Base-by-base conservation (phyloP, 2,113 vertebrate species). In the Regulus satrapa region DNA sequence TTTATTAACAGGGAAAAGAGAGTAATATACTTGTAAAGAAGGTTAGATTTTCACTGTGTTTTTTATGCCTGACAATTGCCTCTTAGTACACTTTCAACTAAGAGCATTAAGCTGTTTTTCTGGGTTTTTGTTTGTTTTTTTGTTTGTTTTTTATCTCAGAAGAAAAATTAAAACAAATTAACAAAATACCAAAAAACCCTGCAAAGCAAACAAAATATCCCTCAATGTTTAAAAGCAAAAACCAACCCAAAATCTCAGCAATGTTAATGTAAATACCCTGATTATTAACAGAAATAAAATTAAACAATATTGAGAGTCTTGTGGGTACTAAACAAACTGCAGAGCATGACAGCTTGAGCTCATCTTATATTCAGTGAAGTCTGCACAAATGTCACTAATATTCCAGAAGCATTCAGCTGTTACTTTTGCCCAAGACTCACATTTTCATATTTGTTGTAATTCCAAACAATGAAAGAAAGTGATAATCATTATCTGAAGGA, bases 281-380 rank as follows among this genome's bases (percentile, higher is more conserved):
- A 94, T 82, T 79, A 90, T 85, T 95, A 80, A 77, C 25, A 68
- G 10, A 51, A 93, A 62, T 61, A 89, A 95, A 89, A 87, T 74
- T 29, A 72, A 96, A 82, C 25, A 93, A 89, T 59, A 62, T 29
- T 23, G 29, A 71, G 46, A 92, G 55, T n/a, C 61, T 84, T 94
- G n/a, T 90, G 51, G 72, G 38, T 92, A 82, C 49, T 63, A 94
- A 95, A 82, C n/a, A 66, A 82, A 61, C 38, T 91, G 43, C 38
- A 89, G 28, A 92, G 18, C 32, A 46, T 80, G 85, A 82, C 79
- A 96, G 66, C 66, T 95, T 90, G 75, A 96, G 85, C 41, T 95
- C 86, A 96, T 93, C 67, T 94, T 52, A 64, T 74, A 92, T 96
- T 96, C 90, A 94, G 31, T 58, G 58, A 96, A 90, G 45, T 74